phyloP scores from a whole-genome alignment of 2,113 vertebrate species.

The Zosterops japonicus region DNA sequence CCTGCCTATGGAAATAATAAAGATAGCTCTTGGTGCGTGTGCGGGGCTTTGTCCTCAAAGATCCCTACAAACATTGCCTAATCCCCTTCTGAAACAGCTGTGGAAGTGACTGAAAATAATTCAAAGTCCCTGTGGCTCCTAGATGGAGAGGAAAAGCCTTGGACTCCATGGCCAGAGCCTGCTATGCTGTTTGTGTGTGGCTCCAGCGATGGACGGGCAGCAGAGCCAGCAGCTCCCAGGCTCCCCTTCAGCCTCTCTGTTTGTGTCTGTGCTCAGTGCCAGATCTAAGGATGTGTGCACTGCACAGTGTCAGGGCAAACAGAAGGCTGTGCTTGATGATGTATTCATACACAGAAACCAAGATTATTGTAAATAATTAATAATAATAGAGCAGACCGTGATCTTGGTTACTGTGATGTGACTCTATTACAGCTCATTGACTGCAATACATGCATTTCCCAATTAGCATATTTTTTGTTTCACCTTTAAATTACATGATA shows the following conservation, averaged over 20 bases:
- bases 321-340: neutral
- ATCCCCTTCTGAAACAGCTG: neutral
- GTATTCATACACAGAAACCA: neutral
- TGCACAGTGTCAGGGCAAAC: neutral
- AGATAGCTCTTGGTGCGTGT: neutral
- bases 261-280: neutral
- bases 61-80: neutral
- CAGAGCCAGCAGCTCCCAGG: neutral
- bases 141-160: neutral
- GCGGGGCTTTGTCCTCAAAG: neutral
- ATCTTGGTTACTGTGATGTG: neutral
- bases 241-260: neutral
- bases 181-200: neutral
- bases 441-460: neutral
- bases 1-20: neutral
- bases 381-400: neutral
- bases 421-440: neutral
- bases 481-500: neutral
- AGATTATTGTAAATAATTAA: conserved; percentile 1
- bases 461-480: conserved; percentile 10
- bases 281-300: neutral
- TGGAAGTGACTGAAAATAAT: neutral
- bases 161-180: neutral
- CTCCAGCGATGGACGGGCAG: fast-evolving
- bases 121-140: neutral